Evolutionary conservation across 2,113 vertebrate species (phyloP).

Genomic region (Sander vitreus): DNA sequence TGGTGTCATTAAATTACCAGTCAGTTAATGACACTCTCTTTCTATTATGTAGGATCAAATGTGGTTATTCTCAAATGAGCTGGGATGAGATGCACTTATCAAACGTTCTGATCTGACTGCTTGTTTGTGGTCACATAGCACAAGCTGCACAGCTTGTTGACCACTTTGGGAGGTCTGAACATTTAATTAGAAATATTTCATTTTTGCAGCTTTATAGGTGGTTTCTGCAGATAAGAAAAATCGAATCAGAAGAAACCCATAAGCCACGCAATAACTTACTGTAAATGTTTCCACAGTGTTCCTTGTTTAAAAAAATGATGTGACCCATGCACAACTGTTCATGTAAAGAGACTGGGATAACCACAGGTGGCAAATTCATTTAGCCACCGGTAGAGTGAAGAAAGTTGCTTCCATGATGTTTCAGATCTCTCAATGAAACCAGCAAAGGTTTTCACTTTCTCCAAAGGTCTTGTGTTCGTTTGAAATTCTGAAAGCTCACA

Average conservation of each 20-base stretch:
- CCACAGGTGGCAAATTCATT: conserved; percentile 35
- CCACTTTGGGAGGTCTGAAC: conserved; percentile 15
- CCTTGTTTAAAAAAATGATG: neutral
- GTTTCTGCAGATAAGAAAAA: conserved; percentile 5
- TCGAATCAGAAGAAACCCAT: neutral
- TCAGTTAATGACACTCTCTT: conserved; percentile 49
- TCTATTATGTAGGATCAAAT: conserved; percentile 53
- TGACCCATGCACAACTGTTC: conserved; percentile 4
- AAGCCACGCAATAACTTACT: neutral
- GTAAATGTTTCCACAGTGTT: conserved; percentile 8
- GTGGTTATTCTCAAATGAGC: conserved; percentile 56
- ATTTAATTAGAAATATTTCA: neutral
- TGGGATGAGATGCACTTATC: conserved; percentile 45
- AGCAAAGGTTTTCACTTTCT: conserved; percentile 29
- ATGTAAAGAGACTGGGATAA: conserved; percentile 19
- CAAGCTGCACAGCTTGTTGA: conserved; percentile 15
- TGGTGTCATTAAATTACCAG: conserved; percentile 46
- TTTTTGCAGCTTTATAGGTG: conserved; percentile 4
- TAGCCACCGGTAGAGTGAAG: neutral
- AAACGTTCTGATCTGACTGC: conserved; percentile 48
- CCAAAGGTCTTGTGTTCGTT: conserved; percentile 37
- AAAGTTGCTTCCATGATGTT: conserved; percentile 14
- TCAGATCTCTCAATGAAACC: conserved; percentile 11
- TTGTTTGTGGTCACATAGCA: conserved; percentile 50
- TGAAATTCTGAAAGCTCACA: conserved; percentile 50